Conservation (phyloP, 2,113 vertebrate species). For the Ammospiza caudacuta region DNA sequence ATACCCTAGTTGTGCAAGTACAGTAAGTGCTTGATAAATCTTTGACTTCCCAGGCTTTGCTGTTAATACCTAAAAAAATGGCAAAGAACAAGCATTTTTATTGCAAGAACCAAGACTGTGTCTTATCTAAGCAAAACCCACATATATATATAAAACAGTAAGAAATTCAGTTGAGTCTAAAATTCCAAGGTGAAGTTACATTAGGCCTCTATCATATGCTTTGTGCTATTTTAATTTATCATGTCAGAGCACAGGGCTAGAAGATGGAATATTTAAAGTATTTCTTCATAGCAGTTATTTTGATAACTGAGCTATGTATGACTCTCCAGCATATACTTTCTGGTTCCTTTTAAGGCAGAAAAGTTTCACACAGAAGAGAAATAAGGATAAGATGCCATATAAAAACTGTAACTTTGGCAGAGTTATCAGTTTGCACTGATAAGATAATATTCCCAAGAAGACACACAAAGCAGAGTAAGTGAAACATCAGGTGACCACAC, state of each 20-base stretch:
- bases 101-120: not conserved
- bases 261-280: not conserved
- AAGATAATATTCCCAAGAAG: not conserved
- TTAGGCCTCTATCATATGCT: not conserved
- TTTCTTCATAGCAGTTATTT: not conserved
- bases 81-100: not conserved
- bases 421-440: not conserved
- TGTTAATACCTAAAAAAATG: constrained; percentile 78
- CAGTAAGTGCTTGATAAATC: constrained; percentile 80
- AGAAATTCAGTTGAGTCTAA: not conserved
- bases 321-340: not conserved
- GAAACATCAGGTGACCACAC: not conserved
- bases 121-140: not conserved
- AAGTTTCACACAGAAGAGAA: not conserved
- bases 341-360: not conserved
- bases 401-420: not conserved
- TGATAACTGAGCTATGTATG: not conserved
- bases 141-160: not conserved
- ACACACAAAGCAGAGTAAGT: not conserved
- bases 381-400: not conserved
- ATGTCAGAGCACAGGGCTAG: not conserved
- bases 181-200: not conserved
- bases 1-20: constrained; percentile 89
- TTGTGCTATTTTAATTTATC: not conserved
- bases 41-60: constrained; percentile 69